Evolutionary conservation across 2,113 vertebrate genomes (phyloP), one percentile per base, ranked within the genome.

Genomic region (Neomonachus schauinslandi): DNA sequence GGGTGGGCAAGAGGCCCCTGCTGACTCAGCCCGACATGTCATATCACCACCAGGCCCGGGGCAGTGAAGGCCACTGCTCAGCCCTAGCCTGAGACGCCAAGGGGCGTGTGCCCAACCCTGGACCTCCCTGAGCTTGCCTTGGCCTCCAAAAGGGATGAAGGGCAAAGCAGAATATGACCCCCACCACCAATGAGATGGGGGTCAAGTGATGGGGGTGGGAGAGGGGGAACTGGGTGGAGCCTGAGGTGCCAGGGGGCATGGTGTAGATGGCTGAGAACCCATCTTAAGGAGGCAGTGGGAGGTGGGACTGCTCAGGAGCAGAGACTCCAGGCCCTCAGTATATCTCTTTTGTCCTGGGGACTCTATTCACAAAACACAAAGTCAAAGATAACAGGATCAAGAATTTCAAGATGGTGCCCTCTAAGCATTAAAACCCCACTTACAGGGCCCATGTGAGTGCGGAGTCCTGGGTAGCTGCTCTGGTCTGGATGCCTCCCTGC

Each of bases 31-130:
- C 0, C 1, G 2, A n/a, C 4, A 49, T 5, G 3, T 18, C 59
- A 10, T 33, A 51, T 61, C 10, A n/a, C 63, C 26, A 39, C 26
- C 51, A 80, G 63, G 9, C 72, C 72, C 18, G 14, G 33, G 39
- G 51, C 19, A 49, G 65, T 31, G 53, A 33, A n/a, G 55, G 65
- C 18, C 89, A 69, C 24, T 39, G 39, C n/a, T 18, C 74, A 76
- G n/a, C 24, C 67, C 69, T 82, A 11, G 39, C 33, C n/a, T 12
- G 46, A 53, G 28, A n/a, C 0, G 0, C 26, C 10, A 8, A 15
- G 42, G n/a, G 24, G 21, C 21, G 7, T n/a, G 55, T 9, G 8
- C 16, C 33, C 33, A 71, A 16, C n/a, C n/a, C 49, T 81, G 18
- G 42, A 13, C 11, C 14, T 83, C 61, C 36, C 21, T 15, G n/a